Evolutionary conservation across 1,140 invertebrate genomes (phyloP).

Genomic region (Hirudo medicinalis): DNA sequence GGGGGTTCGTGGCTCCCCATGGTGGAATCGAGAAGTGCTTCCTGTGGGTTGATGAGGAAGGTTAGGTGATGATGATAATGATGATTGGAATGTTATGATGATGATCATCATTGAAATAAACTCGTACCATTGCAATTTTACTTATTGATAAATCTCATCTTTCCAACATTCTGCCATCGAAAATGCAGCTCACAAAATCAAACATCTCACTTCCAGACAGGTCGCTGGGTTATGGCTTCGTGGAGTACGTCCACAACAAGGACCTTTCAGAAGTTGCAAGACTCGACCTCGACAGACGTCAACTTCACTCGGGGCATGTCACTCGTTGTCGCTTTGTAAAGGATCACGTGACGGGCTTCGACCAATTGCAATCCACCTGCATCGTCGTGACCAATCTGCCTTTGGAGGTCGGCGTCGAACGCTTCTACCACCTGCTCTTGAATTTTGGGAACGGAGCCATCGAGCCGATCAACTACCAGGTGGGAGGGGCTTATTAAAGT

Average conservation of each 20-base stretch:
- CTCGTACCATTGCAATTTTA: no score
- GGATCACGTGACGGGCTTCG: constrained; percentile 24
- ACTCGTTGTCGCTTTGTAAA: constrained; percentile 46
- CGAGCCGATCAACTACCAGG: not conserved
- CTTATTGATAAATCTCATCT: no score
- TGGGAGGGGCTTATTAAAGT: not conserved
- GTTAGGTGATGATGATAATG: not conserved
- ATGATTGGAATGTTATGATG: not conserved
- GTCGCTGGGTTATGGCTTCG: constrained; percentile 51
- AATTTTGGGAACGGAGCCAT: not conserved
- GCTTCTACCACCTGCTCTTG: not conserved
- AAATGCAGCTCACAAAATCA: no score
- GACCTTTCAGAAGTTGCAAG: constrained; percentile 40
- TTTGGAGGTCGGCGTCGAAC: not conserved
- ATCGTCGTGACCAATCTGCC: not conserved
- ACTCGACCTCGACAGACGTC: constrained; percentile 43
- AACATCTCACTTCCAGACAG: constrained; percentile 29
- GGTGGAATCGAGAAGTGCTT: constrained; percentile 45
- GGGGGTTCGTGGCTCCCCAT: constrained; percentile 40
- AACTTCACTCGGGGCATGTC: constrained; percentile 32
- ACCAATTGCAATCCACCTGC: constrained; percentile 19
- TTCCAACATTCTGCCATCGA: no score
- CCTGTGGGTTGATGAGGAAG: constrained; percentile 42
- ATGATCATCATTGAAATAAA: no score
- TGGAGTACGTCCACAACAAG: constrained; percentile 44